Percentiles rank a stretch among this genome's conserved stretches.
Conservation (phyloP, 2,888 invertebrate species). For the Drosophila prolongata region DNA sequence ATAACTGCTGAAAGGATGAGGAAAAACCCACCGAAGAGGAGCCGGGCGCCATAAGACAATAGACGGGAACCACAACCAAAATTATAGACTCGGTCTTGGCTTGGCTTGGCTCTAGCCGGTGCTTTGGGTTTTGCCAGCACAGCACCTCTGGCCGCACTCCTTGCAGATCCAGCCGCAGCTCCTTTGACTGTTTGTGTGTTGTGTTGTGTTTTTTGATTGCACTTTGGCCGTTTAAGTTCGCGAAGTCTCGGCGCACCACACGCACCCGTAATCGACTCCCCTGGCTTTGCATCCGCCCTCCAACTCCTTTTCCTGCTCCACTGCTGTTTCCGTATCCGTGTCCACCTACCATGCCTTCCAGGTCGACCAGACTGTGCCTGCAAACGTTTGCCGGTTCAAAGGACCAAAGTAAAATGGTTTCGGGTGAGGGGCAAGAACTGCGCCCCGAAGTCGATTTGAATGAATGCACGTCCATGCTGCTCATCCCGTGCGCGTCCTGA, state of each 20-base stretch:
- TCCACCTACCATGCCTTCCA: background rate
- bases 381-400: constrained; percentile 64
- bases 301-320: background rate
- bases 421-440: constrained; percentile 28
- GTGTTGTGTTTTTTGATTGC: constrained; percentile 52
- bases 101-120: constrained; percentile 12
- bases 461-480: constrained; percentile 73
- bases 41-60: constrained; percentile 63
- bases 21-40: constrained; percentile 6
- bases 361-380: constrained; percentile 23
- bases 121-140: constrained; percentile 30
- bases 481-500: constrained; percentile 14
- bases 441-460: constrained; percentile 69
- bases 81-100: constrained; percentile 61
- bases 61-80: constrained; percentile 79
- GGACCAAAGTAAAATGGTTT: constrained; percentile 70
- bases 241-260: constrained; percentile 69
- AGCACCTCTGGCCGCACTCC: constrained; percentile 4
- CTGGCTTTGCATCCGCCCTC: constrained; percentile 10
- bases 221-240: constrained; percentile 71
- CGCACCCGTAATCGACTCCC: constrained; percentile 59
- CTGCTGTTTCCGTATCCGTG: background rate
- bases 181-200: constrained; percentile 27
- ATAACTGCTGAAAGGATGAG: background rate
- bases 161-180: constrained; percentile 6